Base-by-base conservation (phyloP, 2,797 vertebrate genomes). In the Lepus townsendii region DNA sequence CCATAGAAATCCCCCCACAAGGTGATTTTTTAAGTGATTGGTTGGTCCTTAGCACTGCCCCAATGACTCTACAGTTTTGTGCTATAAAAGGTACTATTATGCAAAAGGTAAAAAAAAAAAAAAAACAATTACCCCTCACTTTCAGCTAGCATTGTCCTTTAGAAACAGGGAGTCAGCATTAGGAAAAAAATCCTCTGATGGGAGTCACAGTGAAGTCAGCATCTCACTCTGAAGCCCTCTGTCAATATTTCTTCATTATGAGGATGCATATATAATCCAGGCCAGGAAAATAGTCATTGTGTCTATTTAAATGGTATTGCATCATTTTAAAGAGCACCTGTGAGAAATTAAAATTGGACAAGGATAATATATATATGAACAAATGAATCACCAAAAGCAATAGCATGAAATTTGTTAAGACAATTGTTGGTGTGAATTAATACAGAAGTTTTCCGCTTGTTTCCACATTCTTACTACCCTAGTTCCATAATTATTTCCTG, bases 121-220 rank as follows among this genome's bases (percentile, higher is more conserved):
- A 35, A 35, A 35, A 97, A 77, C 19, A 85, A 84, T 92, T 75
- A 89, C 7, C 27, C 27, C 9, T 90, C 42, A 83, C 27, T 19
- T 62, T 10, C 4, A 88, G 52, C n/a, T 92, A 73, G 5, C 20
- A 32, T 42, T 68, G 4, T 71, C 50, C 26, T 94, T 91, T 60
- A 94, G 63, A 92, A 96, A 32, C 47, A 73, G 2, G 9, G 93
- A 95, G 13, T 85, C 54, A 85, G 60, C 62, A 60, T 88, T 91
- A 26, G 14, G 14, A 12, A 57, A 47, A 52, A 96, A 91, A 72
- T 94, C 50, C 78, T 17, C 19, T 20, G 27, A 10, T 83, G 19
- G 57, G 7, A 68, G 11, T 42, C 83, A 69, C 35, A 30, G n/a
- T 60, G 62, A 90, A 75, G 42, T 95, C 54, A 82, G 26, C 66